These are phyloP conservation scores for Ptilorrhoa leucosticta DNA, from an alignment of 2,113 vertebrate species.

Conservation along the genomic window DNA sequence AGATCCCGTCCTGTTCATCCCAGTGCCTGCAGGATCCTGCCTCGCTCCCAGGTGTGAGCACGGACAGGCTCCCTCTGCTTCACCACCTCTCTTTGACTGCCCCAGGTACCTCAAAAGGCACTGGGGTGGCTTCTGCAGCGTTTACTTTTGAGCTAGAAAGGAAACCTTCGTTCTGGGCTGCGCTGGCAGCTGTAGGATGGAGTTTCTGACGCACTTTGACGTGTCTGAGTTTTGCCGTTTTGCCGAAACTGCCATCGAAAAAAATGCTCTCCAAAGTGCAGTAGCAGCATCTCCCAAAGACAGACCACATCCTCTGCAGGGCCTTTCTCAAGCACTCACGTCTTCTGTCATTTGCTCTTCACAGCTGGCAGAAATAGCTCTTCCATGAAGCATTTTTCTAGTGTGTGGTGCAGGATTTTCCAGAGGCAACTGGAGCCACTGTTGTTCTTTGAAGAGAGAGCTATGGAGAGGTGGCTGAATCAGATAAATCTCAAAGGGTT, in stretches of 20 bases:
- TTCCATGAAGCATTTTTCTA: background rate
- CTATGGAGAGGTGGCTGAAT: background rate
- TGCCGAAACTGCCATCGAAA: background rate
- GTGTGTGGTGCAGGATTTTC: background rate
- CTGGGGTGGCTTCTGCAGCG: background rate
- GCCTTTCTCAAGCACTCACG: background rate
- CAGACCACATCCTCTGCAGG: background rate
- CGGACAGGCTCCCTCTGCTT: background rate
- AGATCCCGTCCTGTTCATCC: background rate
- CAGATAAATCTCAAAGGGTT: background rate
- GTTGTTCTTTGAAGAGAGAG: background rate
- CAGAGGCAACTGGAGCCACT: background rate
- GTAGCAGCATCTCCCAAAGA: background rate
- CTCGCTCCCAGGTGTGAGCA: background rate
- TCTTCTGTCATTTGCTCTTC: background rate
- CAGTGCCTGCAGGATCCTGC: background rate
- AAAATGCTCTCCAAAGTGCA: background rate
- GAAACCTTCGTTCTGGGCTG: background rate
- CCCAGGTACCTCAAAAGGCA: background rate
- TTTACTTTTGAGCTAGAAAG: background rate
- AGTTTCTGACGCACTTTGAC: background rate
- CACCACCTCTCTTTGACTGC: background rate
- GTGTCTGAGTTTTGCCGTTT: background rate
- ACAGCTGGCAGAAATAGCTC: background rate
- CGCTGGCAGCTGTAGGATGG: background rate